phyloP scores from a whole-genome alignment of 2,888 invertebrate genomes.

The Ctena decussata region DNA sequence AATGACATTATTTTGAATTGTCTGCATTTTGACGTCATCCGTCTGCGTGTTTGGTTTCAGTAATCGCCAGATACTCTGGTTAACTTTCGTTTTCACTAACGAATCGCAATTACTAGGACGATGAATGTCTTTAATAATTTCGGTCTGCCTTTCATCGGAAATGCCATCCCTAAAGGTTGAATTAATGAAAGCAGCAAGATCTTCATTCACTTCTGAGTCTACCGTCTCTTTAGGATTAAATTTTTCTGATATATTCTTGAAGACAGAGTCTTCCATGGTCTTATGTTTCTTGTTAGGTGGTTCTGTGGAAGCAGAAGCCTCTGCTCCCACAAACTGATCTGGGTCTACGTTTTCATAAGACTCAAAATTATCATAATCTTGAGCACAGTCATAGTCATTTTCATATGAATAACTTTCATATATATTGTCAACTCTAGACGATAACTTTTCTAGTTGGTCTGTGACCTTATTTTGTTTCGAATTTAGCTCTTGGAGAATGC shows the following conservation, averaged over 20 bases:
- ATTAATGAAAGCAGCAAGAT: slow-evolving; percentile 8
- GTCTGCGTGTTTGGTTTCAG: slow-evolving; percentile 12
- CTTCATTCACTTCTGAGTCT: slow-evolving; percentile 8
- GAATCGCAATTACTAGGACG: slow-evolving; percentile 13
- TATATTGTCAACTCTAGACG: too few species aligned
- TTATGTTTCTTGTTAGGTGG: not conserved
- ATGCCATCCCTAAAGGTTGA: slow-evolving; percentile 16
- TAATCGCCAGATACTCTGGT: slow-evolving; percentile 19
- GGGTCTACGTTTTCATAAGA: too few species aligned
- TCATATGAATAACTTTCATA: too few species aligned
- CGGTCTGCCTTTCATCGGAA: slow-evolving; percentile 7
- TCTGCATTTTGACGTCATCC: slow-evolving; percentile 22
- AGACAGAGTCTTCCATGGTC: not conserved
- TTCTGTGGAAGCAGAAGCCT: not conserved
- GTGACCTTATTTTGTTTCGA: too few species aligned
- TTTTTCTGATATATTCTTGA: slow-evolving; percentile 2
- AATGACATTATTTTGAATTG: slow-evolving; percentile 10
- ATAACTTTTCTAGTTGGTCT: too few species aligned
- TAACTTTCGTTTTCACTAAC: slow-evolving; percentile 7
- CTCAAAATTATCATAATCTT: too few species aligned
- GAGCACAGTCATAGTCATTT: too few species aligned
- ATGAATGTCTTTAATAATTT: not conserved
- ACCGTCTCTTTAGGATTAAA: slow-evolving; percentile 8
- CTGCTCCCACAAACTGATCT: too few species aligned
- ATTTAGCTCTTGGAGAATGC: too few species aligned